Base-by-base conservation (phyloP, 2,113 vertebrate species). In the Zosterops pallidus region DNA sequence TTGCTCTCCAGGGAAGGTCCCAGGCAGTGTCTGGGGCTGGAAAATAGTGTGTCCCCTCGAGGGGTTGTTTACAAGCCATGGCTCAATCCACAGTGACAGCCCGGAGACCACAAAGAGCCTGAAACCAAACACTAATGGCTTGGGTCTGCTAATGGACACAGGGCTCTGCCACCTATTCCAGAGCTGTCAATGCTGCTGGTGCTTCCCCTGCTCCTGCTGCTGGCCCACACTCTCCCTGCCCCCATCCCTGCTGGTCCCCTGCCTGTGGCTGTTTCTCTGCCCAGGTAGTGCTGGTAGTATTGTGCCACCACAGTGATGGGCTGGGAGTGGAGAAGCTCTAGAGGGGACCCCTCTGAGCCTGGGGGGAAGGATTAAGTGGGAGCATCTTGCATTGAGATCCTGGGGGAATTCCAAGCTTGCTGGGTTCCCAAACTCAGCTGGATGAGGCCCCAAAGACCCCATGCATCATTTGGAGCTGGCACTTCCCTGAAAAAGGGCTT, bases 61-160 rank as follows among this genome's bases (percentile, higher is more conserved):
- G 9, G 56, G 28, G 29, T 86, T 95, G 81, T 96, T 96, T 95
- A 92, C 77, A 65, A 88, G 89, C 89, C 3, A 0, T 41, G 69
- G 52, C n/a, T 72, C 4, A 1, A 56, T 79, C 3, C 8, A 21
- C 76, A 80, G 78, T n/a, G 76, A 80, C 85, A 85, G 63, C 60
- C 15, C n/a, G 26, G 90, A 52, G 76, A 81, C 90, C 7, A 0
- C 83, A 93, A 63, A 86, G 72, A 83, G 77, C 71, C 68, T 96
- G 95, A 94, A 97, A 97, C 71, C 0, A 4, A 87, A 94, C 77
- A 41, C 96, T 97, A 96, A 96, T 96, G 90, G 86, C 76, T 90
- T 12, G 5, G n/a, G 22, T 78, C 77, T 83, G 92, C 90, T 97
- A 97, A 97, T 96, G 95, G 95, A 91, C 22, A 6, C 1, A 0